Conservation (phyloP, 2,888 invertebrate species). For the Rhagium mordax region DNA sequence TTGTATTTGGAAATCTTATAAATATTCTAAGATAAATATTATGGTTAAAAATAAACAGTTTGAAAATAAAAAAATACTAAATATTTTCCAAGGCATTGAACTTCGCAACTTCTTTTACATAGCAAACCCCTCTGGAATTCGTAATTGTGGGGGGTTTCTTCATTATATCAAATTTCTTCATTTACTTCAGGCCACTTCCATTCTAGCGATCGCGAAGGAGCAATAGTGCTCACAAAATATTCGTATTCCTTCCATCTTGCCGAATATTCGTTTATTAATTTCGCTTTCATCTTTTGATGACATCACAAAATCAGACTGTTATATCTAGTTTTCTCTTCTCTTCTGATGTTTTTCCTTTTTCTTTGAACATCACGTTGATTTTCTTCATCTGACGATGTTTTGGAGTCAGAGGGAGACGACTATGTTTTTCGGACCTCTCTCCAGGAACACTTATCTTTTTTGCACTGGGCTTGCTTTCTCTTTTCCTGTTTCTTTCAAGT, state of each 20-base stretch:
- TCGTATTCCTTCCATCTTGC: too few species aligned
- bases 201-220: neutral
- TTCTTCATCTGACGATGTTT: conserved; percentile 2
- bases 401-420: neutral
- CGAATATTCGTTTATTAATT: neutral
- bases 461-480: neutral
- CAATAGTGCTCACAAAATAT: too few species aligned
- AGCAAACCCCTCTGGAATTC: too few species aligned
- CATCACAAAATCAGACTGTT: too few species aligned
- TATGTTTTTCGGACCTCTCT: neutral
- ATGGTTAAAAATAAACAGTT: too few species aligned
- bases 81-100: neutral
- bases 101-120: neutral
- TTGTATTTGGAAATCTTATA: neutral
- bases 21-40: neutral
- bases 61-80: neutral
- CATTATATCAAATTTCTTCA: neutral
- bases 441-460: neutral
- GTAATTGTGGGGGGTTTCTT: conserved; percentile 2
- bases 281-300: too few species aligned
- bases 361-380: neutral
- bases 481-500: conserved; percentile 12
- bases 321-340: neutral
- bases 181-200: neutral
- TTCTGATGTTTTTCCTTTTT: conserved; percentile 7